phyloP scores from a whole-genome alignment of 2,888 invertebrate genomes.

The Tromatobia lineatoria region DNA sequence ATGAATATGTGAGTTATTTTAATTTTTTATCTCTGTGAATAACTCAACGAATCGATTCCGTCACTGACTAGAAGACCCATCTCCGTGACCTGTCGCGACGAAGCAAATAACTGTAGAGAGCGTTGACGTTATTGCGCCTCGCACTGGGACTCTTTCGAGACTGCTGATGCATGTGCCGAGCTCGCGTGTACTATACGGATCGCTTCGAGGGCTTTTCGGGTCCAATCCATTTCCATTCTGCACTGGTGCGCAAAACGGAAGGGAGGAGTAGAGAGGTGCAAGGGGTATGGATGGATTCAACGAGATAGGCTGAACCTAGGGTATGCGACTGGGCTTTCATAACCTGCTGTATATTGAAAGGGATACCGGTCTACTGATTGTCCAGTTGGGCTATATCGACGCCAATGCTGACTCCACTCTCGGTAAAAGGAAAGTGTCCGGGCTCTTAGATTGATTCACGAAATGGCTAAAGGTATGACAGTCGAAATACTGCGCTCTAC shows the following conservation, averaged over 20 bases:
- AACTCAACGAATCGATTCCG: slow-evolving; percentile 31
- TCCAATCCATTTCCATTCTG: slow-evolving; percentile 40
- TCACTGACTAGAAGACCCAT: slow-evolving; percentile 16
- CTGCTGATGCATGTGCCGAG: slow-evolving; percentile 40
- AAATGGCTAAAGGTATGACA: neutral
- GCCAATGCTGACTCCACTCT: neutral
- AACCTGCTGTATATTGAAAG: slow-evolving; percentile 1
- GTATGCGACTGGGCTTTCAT: slow-evolving; percentile 22
- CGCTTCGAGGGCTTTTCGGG: slow-evolving; percentile 37
- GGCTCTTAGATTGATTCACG: neutral
- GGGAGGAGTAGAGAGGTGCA: neutral
- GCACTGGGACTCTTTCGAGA: slow-evolving; percentile 29
- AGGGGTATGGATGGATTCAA: neutral
- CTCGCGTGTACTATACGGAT: slow-evolving; percentile 14
- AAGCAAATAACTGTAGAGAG: slow-evolving; percentile 28
- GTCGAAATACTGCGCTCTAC: neutral
- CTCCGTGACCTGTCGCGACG: slow-evolving; percentile 21
- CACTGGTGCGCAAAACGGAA: slow-evolving; percentile 18
- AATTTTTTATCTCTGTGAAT: neutral
- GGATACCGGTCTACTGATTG: slow-evolving; percentile 2
- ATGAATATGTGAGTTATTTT: slow-evolving; percentile 15
- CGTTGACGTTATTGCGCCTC: slow-evolving; percentile 42
- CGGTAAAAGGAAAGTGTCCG: neutral
- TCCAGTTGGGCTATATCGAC: neutral
- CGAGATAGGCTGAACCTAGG: slow-evolving; percentile 2